phyloP scores from a whole-genome alignment of 1,140 invertebrate species.

The Agrilus planipennis region DNA sequence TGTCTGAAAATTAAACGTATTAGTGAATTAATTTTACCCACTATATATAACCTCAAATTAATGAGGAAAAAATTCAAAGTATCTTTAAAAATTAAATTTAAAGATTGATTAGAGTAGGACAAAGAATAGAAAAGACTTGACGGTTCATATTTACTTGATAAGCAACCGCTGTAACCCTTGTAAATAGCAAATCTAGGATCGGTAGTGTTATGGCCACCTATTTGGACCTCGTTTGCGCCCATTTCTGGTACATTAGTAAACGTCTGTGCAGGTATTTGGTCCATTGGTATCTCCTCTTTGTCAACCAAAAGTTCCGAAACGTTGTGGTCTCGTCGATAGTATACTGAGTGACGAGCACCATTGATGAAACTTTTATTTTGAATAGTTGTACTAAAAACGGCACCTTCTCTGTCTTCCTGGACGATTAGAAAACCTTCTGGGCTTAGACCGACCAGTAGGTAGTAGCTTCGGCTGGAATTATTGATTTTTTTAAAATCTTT shows the following conservation, averaged over 20 bases:
- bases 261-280: slow-evolving; percentile 51
- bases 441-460: slow-evolving; percentile 66
- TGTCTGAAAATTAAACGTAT: slow-evolving; percentile 50
- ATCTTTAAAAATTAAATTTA: background rate
- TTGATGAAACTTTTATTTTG: slow-evolving; percentile 69
- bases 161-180: slow-evolving; percentile 75
- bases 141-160: slow-evolving; percentile 60
- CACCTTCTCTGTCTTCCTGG: slow-evolving; percentile 69
- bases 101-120: background rate
- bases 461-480: slow-evolving; percentile 62
- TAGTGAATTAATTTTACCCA: no score
- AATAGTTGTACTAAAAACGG: slow-evolving; percentile 54
- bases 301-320: slow-evolving; percentile 63
- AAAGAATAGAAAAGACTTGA: slow-evolving; percentile 7
- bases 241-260: slow-evolving; percentile 48
- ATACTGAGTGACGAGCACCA: slow-evolving; percentile 72
- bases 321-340: slow-evolving; percentile 62
- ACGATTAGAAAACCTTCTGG: slow-evolving; percentile 71
- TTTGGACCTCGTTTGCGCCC: slow-evolving; percentile 66
- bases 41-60: no score
- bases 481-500: slow-evolving; percentile 3
- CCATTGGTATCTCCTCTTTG: slow-evolving; percentile 55
- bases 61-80: background rate
- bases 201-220: slow-evolving; percentile 74
- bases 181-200: slow-evolving; percentile 67